Evolutionary conservation across 2,888 invertebrate species (phyloP), one percentile per base, ranked within the genome.

Genomic region (Megaustenia siamemsis): DNA sequence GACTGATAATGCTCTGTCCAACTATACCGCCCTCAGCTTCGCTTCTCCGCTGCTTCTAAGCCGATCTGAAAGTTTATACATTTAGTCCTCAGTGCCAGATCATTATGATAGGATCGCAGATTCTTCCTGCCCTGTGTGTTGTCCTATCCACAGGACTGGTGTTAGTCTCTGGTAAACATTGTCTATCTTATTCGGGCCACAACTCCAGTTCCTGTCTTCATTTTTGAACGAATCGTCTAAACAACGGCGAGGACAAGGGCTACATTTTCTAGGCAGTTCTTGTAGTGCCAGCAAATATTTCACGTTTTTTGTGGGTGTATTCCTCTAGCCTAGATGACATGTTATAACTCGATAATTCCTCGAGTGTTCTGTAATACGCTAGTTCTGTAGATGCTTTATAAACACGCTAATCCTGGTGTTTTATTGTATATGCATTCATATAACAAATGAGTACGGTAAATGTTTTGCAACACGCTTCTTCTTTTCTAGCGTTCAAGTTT

Each of bases 61-160:
- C 15, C 43, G 43, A 43, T n/a, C 24, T 66, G 12, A n/a, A 71
- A n/a, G 45, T 28, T 71, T 71, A 71, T 71, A 43, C 43, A 43
- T 71, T 71, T n/a, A 71, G 43, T 71, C 24, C 45, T 8, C 40
- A 71, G 71, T 71, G 43, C 45, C 71, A n/a, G 24, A 3, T 43
- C 43, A 45, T n/a, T 71, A 43, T 43, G 71, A 71, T 71, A 43
- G 71, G n/a, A 71, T 71, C 71, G 40, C 45, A 71, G n/a, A 43
- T n/a, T 28, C 21, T 8, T 71, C 43, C 71, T 12, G n/a, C 4
- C 18, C 1, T 38, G 24, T 40, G 21, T 38, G 24, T 69, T 69
- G 38, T 40, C 1, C 40, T 24, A 24, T 40, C 49, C 18, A 18
- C 18, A 18, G 49, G 69, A 38, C 63, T 28, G 28, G 4, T 10